Conservation (phyloP, 2,797 vertebrate species). For the Sebastes hubbsi region DNA sequence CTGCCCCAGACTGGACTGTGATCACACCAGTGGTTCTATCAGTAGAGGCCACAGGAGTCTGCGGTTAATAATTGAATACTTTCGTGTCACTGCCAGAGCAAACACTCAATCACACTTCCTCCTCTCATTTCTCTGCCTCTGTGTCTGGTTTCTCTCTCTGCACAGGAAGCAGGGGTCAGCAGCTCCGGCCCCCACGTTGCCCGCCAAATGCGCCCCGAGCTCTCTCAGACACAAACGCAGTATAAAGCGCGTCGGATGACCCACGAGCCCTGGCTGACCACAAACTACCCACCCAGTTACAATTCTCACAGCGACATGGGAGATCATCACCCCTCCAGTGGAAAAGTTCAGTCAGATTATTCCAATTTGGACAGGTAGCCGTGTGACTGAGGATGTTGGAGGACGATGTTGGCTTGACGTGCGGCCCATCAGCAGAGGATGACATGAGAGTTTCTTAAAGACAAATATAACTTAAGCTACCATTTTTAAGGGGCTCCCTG, state of each 20-base stretch:
- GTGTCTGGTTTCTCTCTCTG: conserved; percentile 43
- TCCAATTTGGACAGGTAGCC: background rate
- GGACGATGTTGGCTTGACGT: background rate
- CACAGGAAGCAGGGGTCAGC: conserved; percentile 75
- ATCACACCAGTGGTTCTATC: conserved; percentile 31
- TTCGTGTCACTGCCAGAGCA: conserved; percentile 25
- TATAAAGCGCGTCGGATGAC: conserved; percentile 77
- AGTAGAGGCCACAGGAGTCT: conserved; percentile 33
- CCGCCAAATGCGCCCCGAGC: conserved; percentile 59
- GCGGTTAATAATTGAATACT: conserved; percentile 60
- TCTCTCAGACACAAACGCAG: conserved; percentile 74
- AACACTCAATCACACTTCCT: conserved; percentile 54
- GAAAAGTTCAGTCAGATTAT: background rate
- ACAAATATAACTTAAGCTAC: background rate
- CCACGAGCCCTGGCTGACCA: background rate
- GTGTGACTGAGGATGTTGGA: background rate
- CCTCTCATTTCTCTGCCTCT: conserved; percentile 42
- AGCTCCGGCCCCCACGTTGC: conserved; percentile 45
- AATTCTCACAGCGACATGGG: background rate
- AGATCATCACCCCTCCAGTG: background rate
- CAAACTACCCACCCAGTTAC: conserved; percentile 26
- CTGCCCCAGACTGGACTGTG: conserved; percentile 11
- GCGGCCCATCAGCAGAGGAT: background rate
- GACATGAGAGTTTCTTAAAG: background rate
- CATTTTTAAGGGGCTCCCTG: background rate